These are phyloP conservation scores for Opisthograptis luteolata DNA, from an alignment of 2,888 invertebrate species.

Conservation along the genomic window DNA sequence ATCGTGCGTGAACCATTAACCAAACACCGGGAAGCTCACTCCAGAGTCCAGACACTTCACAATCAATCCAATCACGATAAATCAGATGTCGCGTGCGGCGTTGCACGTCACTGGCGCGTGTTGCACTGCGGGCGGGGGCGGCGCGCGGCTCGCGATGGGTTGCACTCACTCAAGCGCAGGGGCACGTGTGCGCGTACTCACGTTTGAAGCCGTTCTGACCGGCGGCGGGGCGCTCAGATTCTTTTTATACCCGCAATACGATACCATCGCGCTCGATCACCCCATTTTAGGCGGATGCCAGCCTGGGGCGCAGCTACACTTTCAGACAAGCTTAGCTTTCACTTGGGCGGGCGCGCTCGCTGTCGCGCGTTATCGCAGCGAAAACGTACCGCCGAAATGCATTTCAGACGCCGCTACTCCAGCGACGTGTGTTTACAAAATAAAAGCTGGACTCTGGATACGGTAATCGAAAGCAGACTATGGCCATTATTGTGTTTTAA, in stretches of 20 bases:
- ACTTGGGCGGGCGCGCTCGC: slow-evolving; percentile 64
- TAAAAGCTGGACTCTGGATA: slow-evolving; percentile 40
- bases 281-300: slow-evolving; percentile 84
- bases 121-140: slow-evolving; percentile 30
- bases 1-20: slow-evolving; percentile 54
- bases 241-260: slow-evolving; percentile 93
- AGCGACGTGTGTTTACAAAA: slow-evolving; percentile 44
- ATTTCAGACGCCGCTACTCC: slow-evolving; percentile 30
- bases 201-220: slow-evolving; percentile 99
- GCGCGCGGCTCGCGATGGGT: slow-evolving; percentile 56
- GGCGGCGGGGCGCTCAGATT: slow-evolving; percentile 87
- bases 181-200: slow-evolving; percentile 87
- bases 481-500: slow-evolving; percentile 24
- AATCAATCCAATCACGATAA: slow-evolving; percentile 71
- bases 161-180: slow-evolving; percentile 65
- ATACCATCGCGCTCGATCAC: slow-evolving; percentile 85
- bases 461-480: slow-evolving; percentile 36
- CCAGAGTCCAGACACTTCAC: slow-evolving; percentile 62
- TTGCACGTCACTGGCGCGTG: slow-evolving; percentile 51
- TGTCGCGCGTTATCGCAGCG: slow-evolving; percentile 36
- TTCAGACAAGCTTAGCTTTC: slow-evolving; percentile 82
- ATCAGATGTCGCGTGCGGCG: slow-evolving; percentile 7
- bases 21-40: slow-evolving; percentile 55
- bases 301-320: slow-evolving; percentile 69
- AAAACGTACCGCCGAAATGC: slow-evolving; percentile 22